phyloP scores from a whole-genome alignment of 2,113 vertebrate genomes.

The Benitochromis conjunctus region DNA sequence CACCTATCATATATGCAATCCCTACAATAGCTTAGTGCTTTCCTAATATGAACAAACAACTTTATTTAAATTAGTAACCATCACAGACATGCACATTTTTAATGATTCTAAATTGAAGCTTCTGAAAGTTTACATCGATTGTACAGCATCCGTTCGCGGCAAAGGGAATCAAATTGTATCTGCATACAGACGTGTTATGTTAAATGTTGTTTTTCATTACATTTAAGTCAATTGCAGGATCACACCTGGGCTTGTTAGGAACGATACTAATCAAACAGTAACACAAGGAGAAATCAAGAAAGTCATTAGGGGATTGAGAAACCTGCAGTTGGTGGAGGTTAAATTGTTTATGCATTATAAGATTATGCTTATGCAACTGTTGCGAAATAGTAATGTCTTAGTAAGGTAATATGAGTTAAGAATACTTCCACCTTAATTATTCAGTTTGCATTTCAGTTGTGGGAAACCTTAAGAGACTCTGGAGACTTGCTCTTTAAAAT shows the following conservation, averaged over 20 bases:
- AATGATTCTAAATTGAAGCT: background rate
- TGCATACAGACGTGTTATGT: background rate
- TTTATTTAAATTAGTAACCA: background rate
- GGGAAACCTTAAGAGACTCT: constrained; percentile 53
- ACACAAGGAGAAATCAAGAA: background rate
- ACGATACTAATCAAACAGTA: constrained; percentile 13
- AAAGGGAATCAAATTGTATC: background rate
- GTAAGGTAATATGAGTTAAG: constrained; percentile 36
- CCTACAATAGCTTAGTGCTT: background rate
- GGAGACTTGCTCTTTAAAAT: constrained; percentile 59
- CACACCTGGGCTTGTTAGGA: background rate
- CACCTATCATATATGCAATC: background rate
- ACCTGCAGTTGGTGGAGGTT: constrained; percentile 12
- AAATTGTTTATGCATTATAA: constrained; percentile 6
- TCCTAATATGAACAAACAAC: background rate
- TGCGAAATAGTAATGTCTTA: constrained; percentile 35
- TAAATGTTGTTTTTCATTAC: background rate
- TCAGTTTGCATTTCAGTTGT: constrained; percentile 45
- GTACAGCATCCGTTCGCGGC: too few relatives aligned
- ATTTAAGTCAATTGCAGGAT: background rate
- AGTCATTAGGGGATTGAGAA: background rate
- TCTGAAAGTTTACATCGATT: background rate
- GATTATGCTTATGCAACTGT: background rate
- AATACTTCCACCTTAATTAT: constrained; percentile 56
- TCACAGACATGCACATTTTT: background rate